Conservation (phyloP, 2,888 invertebrate species). For the Hydraecia micacea region DNA sequence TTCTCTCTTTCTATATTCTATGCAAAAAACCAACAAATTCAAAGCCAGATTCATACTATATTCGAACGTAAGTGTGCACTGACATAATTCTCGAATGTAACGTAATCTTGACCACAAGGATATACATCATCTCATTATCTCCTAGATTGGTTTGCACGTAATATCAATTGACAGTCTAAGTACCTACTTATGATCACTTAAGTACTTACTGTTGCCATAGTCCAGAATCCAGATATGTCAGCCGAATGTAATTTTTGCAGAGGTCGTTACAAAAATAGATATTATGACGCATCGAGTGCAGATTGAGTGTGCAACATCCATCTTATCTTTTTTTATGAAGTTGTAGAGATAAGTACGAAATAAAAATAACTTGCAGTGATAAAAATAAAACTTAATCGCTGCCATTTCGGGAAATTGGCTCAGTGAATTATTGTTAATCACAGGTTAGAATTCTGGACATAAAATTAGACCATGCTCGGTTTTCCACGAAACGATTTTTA, state of each 20-base stretch:
- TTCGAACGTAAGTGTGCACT: slow-evolving; percentile 18
- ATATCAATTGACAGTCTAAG: slow-evolving; percentile 59
- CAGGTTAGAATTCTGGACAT: not conserved
- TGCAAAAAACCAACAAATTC: not conserved
- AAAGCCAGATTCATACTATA: slow-evolving; percentile 2
- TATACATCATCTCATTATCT: slow-evolving; percentile 57
- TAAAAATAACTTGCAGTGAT: slow-evolving; percentile 4
- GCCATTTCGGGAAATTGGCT: slow-evolving; percentile 6
- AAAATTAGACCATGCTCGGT: not conserved
- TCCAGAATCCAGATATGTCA: not conserved
- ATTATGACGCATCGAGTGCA: slow-evolving; percentile 24
- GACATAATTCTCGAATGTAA: slow-evolving; percentile 59
- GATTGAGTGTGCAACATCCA: not conserved
- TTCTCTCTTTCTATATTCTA: too few relatives aligned
- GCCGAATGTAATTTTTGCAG: slow-evolving; percentile 18
- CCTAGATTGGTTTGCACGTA: slow-evolving; percentile 51
- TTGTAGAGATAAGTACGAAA: not conserved
- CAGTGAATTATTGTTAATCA: not conserved
- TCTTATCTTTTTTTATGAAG: slow-evolving; percentile 23
- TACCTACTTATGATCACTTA: slow-evolving; percentile 6
- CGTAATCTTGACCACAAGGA: slow-evolving; percentile 64
- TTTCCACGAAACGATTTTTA: not conserved
- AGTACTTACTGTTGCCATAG: slow-evolving; percentile 23
- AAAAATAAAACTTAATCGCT: not conserved
- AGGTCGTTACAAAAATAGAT: slow-evolving; percentile 4